These are phyloP conservation scores for Tautogolabrus adspersus DNA, from an alignment of 2,113 vertebrate genomes.

Conservation along the genomic window DNA sequence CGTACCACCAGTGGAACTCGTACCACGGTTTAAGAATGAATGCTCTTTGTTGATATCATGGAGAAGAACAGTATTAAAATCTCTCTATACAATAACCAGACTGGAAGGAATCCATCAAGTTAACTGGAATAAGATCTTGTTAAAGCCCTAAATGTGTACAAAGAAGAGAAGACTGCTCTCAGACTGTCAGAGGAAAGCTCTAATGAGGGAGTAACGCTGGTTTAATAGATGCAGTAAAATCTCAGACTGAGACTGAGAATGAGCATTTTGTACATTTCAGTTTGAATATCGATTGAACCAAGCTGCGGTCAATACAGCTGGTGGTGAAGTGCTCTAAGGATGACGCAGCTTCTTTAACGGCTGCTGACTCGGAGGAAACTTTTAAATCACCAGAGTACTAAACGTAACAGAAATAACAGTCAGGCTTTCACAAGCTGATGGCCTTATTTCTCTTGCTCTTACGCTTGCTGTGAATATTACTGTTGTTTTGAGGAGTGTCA, in stretches of 20 bases:
- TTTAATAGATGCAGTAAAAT: background rate
- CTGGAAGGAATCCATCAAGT: too few relatives aligned
- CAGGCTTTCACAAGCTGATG: background rate
- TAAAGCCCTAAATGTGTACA: too few relatives aligned
- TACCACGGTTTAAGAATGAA: too few relatives aligned
- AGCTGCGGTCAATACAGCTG: background rate
- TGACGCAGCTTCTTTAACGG: constrained; percentile 7
- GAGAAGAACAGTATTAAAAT: too few relatives aligned
- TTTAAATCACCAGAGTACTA: background rate
- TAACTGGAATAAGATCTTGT: too few relatives aligned
- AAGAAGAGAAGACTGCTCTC: too few relatives aligned
- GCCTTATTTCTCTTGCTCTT: background rate
- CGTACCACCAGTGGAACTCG: too few relatives aligned
- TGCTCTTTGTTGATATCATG: too few relatives aligned
- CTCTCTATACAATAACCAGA: too few relatives aligned
- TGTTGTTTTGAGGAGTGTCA: background rate
- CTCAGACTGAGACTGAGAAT: background rate
- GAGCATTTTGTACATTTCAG: background rate
- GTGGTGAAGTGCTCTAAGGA: constrained; percentile 10
- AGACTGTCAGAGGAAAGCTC: too few relatives aligned
- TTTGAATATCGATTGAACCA: background rate
- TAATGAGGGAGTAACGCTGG: background rate
- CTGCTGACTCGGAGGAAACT: constrained; percentile 1
- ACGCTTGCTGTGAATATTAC: background rate
- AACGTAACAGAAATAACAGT: background rate